These are phyloP conservation scores for Harlomillsia oculata DNA, from an alignment of 1,140 invertebrate species.

Conservation along the genomic window DNA sequence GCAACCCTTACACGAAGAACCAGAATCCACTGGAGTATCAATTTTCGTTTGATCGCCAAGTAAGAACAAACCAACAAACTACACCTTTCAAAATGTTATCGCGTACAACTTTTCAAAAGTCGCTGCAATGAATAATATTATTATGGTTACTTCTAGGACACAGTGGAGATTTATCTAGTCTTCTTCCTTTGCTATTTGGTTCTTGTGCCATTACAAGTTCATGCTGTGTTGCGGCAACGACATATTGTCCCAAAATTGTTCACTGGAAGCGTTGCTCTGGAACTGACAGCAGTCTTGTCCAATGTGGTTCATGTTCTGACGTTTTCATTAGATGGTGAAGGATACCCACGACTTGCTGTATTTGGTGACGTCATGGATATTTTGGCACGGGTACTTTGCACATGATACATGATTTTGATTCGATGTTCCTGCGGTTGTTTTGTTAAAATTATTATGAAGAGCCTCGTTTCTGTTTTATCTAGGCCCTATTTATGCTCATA, in stretches of 20 bases:
- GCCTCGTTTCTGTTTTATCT: constrained; percentile 41
- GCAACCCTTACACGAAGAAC: constrained; percentile 73
- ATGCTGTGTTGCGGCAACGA: constrained; percentile 72
- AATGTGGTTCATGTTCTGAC: constrained; percentile 81
- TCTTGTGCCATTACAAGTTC: constrained; percentile 76
- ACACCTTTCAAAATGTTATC: no score
- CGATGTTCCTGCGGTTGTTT: not conserved
- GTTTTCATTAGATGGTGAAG: constrained; percentile 80
- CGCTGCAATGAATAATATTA: not conserved
- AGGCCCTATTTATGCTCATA: constrained; percentile 90
- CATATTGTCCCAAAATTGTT: constrained; percentile 87
- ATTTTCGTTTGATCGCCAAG: constrained; percentile 89
- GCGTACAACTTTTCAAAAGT: not conserved
- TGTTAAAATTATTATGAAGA: not conserved
- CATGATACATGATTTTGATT: not conserved
- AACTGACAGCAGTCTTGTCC: constrained; percentile 71
- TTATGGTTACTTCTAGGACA: constrained; percentile 55
- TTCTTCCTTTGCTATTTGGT: constrained; percentile 82
- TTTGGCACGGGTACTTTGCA: constrained; percentile 61
- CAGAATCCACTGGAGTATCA: constrained; percentile 84
- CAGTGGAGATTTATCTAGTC: constrained; percentile 79
- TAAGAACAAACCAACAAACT: constrained; percentile 36
- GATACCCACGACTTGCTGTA: constrained; percentile 65
- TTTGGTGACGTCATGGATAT: constrained; percentile 86
- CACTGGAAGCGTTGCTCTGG: constrained; percentile 71